Conservation (phyloP, 1,140 invertebrate genomes). For the Leptopilina boulardi region DNA sequence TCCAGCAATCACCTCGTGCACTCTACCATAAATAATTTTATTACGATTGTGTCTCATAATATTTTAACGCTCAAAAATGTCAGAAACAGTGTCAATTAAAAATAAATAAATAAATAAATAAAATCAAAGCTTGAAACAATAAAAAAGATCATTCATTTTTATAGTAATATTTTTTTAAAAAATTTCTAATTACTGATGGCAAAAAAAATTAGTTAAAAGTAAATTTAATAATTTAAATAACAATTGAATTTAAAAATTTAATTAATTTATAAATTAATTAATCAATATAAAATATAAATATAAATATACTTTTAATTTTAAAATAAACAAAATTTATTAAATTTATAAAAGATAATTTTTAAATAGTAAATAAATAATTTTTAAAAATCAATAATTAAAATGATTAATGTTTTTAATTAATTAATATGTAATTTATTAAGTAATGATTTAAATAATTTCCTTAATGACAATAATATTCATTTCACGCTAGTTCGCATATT, state of each 20-base stretch:
- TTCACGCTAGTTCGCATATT: neutral
- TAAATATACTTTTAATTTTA: no score
- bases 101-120: neutral
- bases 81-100: neutral
- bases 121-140: neutral
- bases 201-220: no score
- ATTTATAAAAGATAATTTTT: no score
- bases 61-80: neutral
- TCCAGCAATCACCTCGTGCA: neutral
- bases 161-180: neutral
- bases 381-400: neutral
- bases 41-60: neutral
- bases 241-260: no score
- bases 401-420: neutral
- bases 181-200: neutral
- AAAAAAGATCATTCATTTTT: neutral
- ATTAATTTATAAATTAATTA: no score
- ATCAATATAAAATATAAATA: no score
- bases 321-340: no score
- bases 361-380: no score
- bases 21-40: conserved; percentile 22
- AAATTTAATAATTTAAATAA: no score
- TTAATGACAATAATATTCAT: neutral
- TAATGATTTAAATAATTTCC: neutral
- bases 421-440: neutral